Base-by-base conservation (phyloP, 2,113 vertebrate species). In the Oostethus manadensis region DNA sequence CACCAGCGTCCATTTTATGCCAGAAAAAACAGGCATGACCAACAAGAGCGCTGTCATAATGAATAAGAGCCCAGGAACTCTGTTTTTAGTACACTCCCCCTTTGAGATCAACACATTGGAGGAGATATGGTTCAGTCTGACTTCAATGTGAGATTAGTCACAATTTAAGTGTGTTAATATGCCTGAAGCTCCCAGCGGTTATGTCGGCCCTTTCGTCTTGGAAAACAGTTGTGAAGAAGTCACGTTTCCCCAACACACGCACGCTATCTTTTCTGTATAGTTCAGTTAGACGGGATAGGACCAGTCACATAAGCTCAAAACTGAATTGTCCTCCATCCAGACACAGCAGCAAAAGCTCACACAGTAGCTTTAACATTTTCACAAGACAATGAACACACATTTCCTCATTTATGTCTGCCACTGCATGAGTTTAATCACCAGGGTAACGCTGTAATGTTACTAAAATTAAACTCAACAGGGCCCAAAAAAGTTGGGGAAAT, bases 121-220 rank as follows among this genome's bases (percentile, higher is more conserved):
- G 10, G 23, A 35, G 29, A 20, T 13, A 42, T 10, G 38, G 10
- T 56, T 42, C 18, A 16, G 33, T 26, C 3, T n/a, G 15, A 23
- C 43, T 18, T 55, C 26, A 29, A 40, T 11, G 35, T 50, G 57
- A 44, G 35, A 22, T n/a, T 0, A 22, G 45, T 64, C 40, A 22
- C 43, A 40, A n/a, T 55, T 68, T 26, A 40, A 64, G 54, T 4
- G 40, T 42, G 43, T 69, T 64, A 58, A 71, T 49, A 64, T 57
- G 20, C 48, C 44, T 22, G 46, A 60, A 57, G 16, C 51, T 42
- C 60, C 67, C 70, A 48, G 68, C 3, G 1, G 72, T 17, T 38
- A 67, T 33, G 47, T 56, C 1, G 0, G 57, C 62, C 59, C 73
- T 51, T 54, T 14, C 0, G 8, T n/a, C 57, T 78, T 6, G 0